Percentiles rank a stretch among this genome's conserved stretches.
phyloP scores from a whole-genome alignment of 2,797 vertebrate genomes.

The Sebastes elongatus region DNA sequence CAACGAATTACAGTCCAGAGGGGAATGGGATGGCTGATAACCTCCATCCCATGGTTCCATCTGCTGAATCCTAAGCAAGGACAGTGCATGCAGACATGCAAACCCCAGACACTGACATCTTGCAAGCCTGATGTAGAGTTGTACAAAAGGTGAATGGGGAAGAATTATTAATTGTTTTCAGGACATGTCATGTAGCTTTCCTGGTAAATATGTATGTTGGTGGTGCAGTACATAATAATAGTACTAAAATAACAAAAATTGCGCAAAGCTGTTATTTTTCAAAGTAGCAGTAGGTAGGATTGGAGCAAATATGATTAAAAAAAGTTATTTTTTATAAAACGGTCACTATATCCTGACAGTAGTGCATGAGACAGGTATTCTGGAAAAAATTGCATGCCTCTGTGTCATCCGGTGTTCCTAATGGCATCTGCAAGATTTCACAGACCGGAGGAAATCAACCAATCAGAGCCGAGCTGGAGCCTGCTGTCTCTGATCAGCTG shows the following conservation, averaged over 20 bases:
- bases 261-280: not conserved
- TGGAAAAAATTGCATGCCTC: too few species aligned
- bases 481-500: too few species aligned
- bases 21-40: conserved; percentile 84
- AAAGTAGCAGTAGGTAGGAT: too few species aligned
- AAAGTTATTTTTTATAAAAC: too few species aligned
- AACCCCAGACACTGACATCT: conserved; percentile 61
- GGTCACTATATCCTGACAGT: too few species aligned
- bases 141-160: conserved; percentile 29
- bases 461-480: too few species aligned
- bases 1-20: conserved; percentile 85
- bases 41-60: conserved; percentile 85
- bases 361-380: too few species aligned
- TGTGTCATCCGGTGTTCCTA: too few species aligned
- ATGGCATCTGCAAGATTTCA: too few species aligned
- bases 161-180: conserved; percentile 21
- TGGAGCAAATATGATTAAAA: too few species aligned
- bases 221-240: not conserved
- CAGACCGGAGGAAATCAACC: too few species aligned
- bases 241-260: not conserved
- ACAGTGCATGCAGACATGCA: conserved; percentile 73
- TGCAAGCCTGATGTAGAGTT: conserved; percentile 58
- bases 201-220: not conserved
- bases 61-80: conserved; percentile 86
- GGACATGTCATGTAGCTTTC: not conserved